Percentiles rank a stretch among this genome's conserved stretches.
Evolutionary conservation across 2,888 invertebrate species (phyloP).

Genomic region (Lasioglossum oenotherae): DNA sequence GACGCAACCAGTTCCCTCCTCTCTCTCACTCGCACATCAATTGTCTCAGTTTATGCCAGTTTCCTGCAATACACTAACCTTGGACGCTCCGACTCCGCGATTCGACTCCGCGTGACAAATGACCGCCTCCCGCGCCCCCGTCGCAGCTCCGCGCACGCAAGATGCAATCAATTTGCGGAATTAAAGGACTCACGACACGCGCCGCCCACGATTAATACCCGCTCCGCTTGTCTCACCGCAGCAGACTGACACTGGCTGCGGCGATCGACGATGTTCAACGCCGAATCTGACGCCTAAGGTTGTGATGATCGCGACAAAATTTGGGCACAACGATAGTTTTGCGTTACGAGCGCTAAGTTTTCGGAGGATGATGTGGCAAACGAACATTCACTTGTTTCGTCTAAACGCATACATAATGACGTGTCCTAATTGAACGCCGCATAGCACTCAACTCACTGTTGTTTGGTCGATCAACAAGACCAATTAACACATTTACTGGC

Average conservation of each 20-base stretch:
- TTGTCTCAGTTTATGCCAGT: slow-evolving; percentile 31
- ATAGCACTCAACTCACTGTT: neutral
- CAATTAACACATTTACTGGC: neutral
- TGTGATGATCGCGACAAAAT: neutral
- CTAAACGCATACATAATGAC: neutral
- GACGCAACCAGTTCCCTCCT: slow-evolving; percentile 14
- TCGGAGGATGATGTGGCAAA: neutral
- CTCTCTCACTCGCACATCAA: neutral
- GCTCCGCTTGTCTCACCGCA: neutral
- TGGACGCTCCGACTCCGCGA: neutral
- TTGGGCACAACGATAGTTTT: neutral
- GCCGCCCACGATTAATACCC: neutral
- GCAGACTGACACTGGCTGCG: neutral
- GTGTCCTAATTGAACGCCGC: neutral
- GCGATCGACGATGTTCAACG: neutral
- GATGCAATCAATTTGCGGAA: slow-evolving; percentile 5
- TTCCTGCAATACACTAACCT: slow-evolving; percentile 7
- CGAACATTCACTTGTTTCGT: neutral
- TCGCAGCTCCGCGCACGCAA: neutral
- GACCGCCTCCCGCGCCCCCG: neutral
- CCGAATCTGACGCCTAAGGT: neutral
- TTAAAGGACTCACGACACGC: neutral
- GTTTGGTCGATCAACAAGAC: neutral
- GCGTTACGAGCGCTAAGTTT: neutral
- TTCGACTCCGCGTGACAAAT: slow-evolving; percentile 26